phyloP scores from a whole-genome alignment of 2,797 vertebrate genomes.

The Diglossa cyanea region DNA sequence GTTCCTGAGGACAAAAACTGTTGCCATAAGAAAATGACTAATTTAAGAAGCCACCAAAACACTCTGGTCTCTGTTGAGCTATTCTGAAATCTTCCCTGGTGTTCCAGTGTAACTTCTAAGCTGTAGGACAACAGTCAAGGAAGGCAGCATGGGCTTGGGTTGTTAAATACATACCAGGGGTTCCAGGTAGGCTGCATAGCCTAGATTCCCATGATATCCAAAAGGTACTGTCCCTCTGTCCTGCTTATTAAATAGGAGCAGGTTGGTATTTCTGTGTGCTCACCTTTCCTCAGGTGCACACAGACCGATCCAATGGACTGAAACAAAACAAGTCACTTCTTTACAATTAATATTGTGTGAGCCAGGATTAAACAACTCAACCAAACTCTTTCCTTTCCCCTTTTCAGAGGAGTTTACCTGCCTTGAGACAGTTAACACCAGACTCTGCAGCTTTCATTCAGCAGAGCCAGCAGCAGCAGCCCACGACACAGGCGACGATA shows the following conservation, averaged over 20 bases:
- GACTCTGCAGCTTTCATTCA: slow-evolving; percentile 96
- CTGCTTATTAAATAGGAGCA: not conserved
- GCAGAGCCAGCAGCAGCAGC: slow-evolving; percentile 91
- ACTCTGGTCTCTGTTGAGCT: not conserved
- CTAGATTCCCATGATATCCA: not conserved
- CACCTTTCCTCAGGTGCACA: not conserved
- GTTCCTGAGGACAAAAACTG: not conserved
- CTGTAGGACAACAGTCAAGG: fast-evolving
- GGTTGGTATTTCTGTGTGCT: not conserved
- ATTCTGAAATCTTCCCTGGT: not conserved
- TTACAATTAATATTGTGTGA: not conserved
- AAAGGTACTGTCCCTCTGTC: not conserved
- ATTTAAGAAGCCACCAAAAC: not conserved
- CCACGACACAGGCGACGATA: slow-evolving; percentile 79
- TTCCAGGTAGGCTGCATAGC: not conserved
- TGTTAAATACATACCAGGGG: not conserved
- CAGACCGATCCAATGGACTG: fast-evolving
- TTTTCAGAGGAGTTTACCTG: slow-evolving; percentile 93
- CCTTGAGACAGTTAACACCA: slow-evolving; percentile 94
- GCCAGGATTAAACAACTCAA: not conserved
- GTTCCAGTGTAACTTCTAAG: not conserved
- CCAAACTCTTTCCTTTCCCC: not conserved
- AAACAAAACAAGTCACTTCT: fast-evolving
- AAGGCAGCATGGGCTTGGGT: not conserved
- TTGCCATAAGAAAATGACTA: not conserved